Evolutionary conservation across 2,888 invertebrate genomes (phyloP), one percentile per base, ranked within the genome.

Genomic region (Muscina levida): DNA sequence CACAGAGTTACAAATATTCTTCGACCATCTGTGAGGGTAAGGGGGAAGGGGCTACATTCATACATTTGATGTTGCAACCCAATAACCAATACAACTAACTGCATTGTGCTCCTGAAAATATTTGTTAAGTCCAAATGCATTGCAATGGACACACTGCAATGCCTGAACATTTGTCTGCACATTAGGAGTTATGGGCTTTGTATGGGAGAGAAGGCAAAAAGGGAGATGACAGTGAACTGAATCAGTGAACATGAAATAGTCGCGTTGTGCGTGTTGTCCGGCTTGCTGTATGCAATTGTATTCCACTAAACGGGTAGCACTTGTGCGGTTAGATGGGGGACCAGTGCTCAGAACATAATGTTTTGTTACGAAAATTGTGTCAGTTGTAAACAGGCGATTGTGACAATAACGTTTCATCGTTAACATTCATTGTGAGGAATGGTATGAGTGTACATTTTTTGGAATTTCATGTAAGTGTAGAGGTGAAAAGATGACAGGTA

Each of bases 311-410:
- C n/a, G n/a, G n/a, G n/a, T n/a, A n/a, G n/a, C n/a, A n/a, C n/a
- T 13, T 44, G 44, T 31, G 10, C 11, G 19, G 51, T 56, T 24
- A 53, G 56, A 13, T 26, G 56, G 10, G 31, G 6, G 11, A 37
- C 42, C 39, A 4, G 6, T 37, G 22, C 22, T 62, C 39, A 62
- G 8, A 62, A 39, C 42, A 42, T 62, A 62, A 22, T 19, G 62
- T 62, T 62, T 62, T 62, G 22, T 42, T 56, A 10, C 4, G 59
- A 68, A 68, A 76, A 73, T 72, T 80, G 72, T 66, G 48, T 70
- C 72, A 70, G 39, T 73, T 73, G 70, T 72, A 70, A 76, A 72
- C 72, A 67, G 48, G 48, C 37, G 56, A 72, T 76, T 76, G 68
- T 31, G 72, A 66, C 76, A 76, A 73, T 76, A 70, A 66, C 48